These are phyloP conservation scores for Gonatopus flavifemur DNA, from an alignment of 1,140 invertebrate genomes.

Conservation along the genomic window DNA sequence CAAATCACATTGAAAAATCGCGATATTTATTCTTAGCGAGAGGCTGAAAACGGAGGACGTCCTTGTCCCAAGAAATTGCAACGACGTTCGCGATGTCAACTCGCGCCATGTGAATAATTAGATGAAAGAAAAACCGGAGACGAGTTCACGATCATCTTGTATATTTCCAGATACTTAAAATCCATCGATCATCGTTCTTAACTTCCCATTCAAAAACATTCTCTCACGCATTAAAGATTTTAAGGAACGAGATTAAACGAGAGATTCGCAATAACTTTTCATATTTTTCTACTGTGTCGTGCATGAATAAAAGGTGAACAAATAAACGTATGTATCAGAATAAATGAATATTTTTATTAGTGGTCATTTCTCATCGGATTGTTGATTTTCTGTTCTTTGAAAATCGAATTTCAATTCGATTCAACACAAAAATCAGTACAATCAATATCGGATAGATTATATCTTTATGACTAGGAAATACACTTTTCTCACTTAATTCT, in stretches of 20 bases:
- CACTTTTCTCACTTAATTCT: too few species aligned
- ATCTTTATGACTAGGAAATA: too few species aligned
- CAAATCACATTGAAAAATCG: constrained; percentile 17
- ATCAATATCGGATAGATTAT: too few species aligned
- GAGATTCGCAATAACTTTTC: neutral
- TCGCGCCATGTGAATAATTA: constrained; percentile 41
- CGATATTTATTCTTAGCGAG: constrained; percentile 50
- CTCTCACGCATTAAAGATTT: too few species aligned
- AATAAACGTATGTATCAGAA: constrained; percentile 43
- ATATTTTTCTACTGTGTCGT: neutral
- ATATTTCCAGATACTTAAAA: constrained; percentile 8
- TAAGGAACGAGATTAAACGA: neutral
- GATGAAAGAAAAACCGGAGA: constrained; percentile 3
- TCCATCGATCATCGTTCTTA: neutral
- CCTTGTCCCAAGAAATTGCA: constrained; percentile 65
- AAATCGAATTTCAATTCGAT: too few species aligned
- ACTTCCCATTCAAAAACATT: too few species aligned
- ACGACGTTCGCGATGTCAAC: constrained; percentile 58
- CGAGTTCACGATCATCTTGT: too few species aligned
- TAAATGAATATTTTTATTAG: constrained; percentile 43
- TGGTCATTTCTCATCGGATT: too few species aligned
- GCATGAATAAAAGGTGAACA: constrained; percentile 6
- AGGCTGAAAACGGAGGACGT: constrained; percentile 69
- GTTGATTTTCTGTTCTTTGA: too few species aligned
- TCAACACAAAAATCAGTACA: too few species aligned